Conservation (phyloP, 2,888 invertebrate genomes). For the Hypomecis atomaria region DNA sequence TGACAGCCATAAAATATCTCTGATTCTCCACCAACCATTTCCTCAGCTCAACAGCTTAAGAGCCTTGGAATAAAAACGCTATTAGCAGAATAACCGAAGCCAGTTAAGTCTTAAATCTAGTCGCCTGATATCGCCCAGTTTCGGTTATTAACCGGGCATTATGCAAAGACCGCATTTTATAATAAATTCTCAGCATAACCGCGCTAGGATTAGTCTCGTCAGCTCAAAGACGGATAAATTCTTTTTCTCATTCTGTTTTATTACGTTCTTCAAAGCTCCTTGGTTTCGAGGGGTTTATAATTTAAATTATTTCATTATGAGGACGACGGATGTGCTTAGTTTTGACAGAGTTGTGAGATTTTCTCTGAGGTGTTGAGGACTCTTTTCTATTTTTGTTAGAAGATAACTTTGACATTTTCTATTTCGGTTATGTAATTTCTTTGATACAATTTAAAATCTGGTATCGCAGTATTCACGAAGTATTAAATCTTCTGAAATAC, state of each 20-base stretch:
- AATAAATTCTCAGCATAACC: slow-evolving; percentile 63
- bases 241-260: slow-evolving; percentile 67
- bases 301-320: slow-evolving; percentile 72
- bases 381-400: slow-evolving; percentile 2
- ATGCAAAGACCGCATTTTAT: slow-evolving; percentile 65
- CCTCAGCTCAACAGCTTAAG: slow-evolving; percentile 5
- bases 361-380: slow-evolving; percentile 25
- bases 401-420: neutral
- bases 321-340: slow-evolving; percentile 50
- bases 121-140: slow-evolving; percentile 38
- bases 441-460: no score
- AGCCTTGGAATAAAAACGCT: slow-evolving; percentile 22
- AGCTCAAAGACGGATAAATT: slow-evolving; percentile 64
- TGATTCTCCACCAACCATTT: neutral
- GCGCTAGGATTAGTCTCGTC: slow-evolving; percentile 63
- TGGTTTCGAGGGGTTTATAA: slow-evolving; percentile 65
- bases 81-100: slow-evolving; percentile 26
- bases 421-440: no score
- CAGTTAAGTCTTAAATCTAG: slow-evolving; percentile 31
- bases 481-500: no score
- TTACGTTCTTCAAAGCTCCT: slow-evolving; percentile 60
- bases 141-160: slow-evolving; percentile 60
- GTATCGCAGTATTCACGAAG: no score
- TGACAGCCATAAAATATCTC: no score
- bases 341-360: slow-evolving; percentile 40